Percentiles rank a stretch among this genome's conserved stretches.
Conservation (phyloP, 2,888 invertebrate species). For the Anarsia innoxiella region DNA sequence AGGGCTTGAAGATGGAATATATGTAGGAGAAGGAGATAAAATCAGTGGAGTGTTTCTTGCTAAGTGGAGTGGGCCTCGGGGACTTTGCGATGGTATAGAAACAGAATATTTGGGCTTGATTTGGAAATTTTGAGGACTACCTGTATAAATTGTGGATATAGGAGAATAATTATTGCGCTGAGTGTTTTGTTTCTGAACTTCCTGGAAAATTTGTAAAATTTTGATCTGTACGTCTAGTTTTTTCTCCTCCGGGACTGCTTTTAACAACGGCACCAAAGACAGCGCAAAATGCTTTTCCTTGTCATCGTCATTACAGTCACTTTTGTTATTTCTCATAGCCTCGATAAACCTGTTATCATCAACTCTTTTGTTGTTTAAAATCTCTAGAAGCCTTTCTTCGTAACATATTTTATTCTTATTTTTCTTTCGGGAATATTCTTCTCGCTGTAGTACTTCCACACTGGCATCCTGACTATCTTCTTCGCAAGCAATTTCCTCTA, state of each 20-base stretch:
- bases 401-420: slow-evolving; percentile 9
- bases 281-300: slow-evolving; percentile 10
- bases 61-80: slow-evolving; percentile 6
- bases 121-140: slow-evolving; percentile 9
- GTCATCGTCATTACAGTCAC: slow-evolving; percentile 4
- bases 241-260: slow-evolving; percentile 9
- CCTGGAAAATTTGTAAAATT: slow-evolving; percentile 7
- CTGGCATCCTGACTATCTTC: slow-evolving; percentile 8
- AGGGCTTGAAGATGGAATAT: slow-evolving; percentile 4
- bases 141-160: slow-evolving; percentile 7
- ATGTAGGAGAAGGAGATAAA: slow-evolving; percentile 1
- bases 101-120: slow-evolving; percentile 8
- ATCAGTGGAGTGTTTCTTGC: slow-evolving; percentile 9
- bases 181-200: slow-evolving; percentile 3
- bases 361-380: slow-evolving; percentile 10
- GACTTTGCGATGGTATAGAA: slow-evolving; percentile 7
- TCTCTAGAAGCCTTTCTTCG: slow-evolving; percentile 11
- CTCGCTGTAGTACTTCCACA: slow-evolving; percentile 10
- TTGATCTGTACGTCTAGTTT: slow-evolving; percentile 8
- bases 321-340: slow-evolving; percentile 5
- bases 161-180: slow-evolving; percentile 7
- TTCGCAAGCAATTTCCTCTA: slow-evolving; percentile 3
- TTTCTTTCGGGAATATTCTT: slow-evolving; percentile 10
- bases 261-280: slow-evolving; percentile 11
- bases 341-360: slow-evolving; percentile 5